Evolutionary conservation across 2,888 invertebrate genomes (phyloP), one percentile per base, ranked within the genome.

Genomic region (Scaptomyza parva): DNA sequence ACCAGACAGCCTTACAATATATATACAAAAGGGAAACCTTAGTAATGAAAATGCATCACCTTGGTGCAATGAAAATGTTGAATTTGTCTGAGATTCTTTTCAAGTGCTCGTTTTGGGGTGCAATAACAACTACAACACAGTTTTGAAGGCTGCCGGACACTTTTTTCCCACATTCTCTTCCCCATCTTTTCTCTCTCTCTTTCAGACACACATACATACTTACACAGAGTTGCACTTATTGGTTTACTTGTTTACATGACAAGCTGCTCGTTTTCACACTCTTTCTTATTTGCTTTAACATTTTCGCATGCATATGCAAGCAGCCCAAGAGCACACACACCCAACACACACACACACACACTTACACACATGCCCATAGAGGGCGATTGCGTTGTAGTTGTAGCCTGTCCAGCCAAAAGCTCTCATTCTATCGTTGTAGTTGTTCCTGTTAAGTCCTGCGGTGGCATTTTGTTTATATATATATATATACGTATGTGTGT

Each of bases 231-330:
- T 81, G 87, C 80, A 83, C 80, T 88, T 86, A 83, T 84, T 84
- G 84, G 88, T 83, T 88, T 88, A 75, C 86, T 83, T 83, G 84
- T 88, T 84, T 86, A 79, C 86, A 87, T 85, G 82, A 82, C 88
- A 87, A 82, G 82, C 82, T 84, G 88, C 86, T 88, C 84, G 77
- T 84, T 88, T 86, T 88, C 86, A 88, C 88, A 86, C 86, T 86
- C 84, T 83, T 83, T 85, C 80, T 86, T 84, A 86, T 84, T 88
- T 84, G 88, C 83, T 86, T 84, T 79, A 61, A 77, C 88, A 88
- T 78, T 84, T 88, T 84, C 86, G 79, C 83, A 88, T 84, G 84
- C 86, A 84, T 84, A 84, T 84, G 88, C 88, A 86, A 82, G 88
- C 82, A 87, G 72, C 61, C 65, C 73, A 69, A 67, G 62, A 66